Evolutionary conservation across 2,888 invertebrate genomes (phyloP).

Genomic region (Pyrrhosoma nymphula): DNA sequence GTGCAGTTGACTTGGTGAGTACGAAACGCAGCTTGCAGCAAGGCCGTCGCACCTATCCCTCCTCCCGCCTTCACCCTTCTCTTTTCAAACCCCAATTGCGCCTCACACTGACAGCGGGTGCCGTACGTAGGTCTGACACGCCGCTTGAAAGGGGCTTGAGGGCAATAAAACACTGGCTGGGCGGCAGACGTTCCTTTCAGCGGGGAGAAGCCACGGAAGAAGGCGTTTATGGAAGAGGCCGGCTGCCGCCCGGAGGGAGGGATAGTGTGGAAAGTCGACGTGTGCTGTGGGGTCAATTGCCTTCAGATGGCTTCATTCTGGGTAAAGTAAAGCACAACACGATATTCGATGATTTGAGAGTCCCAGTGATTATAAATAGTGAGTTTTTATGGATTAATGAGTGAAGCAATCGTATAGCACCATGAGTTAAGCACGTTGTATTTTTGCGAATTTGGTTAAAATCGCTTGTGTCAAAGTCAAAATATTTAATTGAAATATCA

Average conservation of each 20-base stretch:
- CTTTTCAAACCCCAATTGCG: background rate
- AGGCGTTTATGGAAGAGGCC: background rate
- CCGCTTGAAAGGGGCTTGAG: background rate
- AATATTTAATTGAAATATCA: too few species aligned
- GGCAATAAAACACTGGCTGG: background rate
- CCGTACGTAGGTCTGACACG: background rate
- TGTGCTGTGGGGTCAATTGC: background rate
- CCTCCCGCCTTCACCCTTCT: background rate
- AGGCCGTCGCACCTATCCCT: background rate
- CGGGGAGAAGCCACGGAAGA: background rate
- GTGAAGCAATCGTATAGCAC: too few species aligned
- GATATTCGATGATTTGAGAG: too few species aligned
- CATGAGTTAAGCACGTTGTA: too few species aligned
- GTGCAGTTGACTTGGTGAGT: background rate
- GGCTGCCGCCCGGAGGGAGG: background rate
- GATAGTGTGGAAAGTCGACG: background rate
- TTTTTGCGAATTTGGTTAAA: too few species aligned
- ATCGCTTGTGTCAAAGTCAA: too few species aligned
- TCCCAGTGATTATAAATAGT: too few species aligned
- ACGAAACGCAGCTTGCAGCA: background rate
- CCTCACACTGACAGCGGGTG: background rate
- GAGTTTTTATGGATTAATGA: too few species aligned
- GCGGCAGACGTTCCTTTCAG: background rate
- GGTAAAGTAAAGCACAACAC: too few species aligned
- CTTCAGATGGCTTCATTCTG: background rate